Conservation (phyloP, 1,140 invertebrate genomes). For the Drosophila melanica region DNA sequence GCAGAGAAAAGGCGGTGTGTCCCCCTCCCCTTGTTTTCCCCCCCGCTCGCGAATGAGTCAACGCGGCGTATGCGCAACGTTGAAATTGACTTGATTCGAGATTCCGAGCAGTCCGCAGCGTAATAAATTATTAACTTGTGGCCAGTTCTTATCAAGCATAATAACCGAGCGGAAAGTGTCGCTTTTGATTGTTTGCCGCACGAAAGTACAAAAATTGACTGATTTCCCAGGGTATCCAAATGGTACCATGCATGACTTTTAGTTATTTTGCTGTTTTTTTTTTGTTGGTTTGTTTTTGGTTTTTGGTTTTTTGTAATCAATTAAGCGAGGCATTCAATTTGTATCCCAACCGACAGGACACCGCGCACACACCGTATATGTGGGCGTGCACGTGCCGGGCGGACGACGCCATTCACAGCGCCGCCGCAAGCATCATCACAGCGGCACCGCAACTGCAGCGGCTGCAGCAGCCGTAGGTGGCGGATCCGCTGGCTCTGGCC, state of each 20-base stretch:
- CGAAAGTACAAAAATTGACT: neutral
- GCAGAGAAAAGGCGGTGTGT: neutral
- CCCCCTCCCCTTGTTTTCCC: neutral
- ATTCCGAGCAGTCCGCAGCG: neutral
- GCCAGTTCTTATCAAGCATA: conserved; percentile 21
- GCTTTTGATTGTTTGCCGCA: conserved; percentile 11
- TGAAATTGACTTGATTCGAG: conserved; percentile 10
- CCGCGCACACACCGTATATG: conserved; percentile 94
- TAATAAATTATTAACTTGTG: conserved; percentile 27
- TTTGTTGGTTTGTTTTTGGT: conserved; percentile 9
- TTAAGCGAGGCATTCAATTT: conserved; percentile 40
- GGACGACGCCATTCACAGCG: conserved; percentile 90
- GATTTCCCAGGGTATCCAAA: conserved; percentile 8
- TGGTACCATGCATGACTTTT: conserved; percentile 12
- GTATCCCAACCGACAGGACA: conserved; percentile 87
- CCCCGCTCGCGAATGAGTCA: conserved; percentile 43
- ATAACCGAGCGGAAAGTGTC: neutral
- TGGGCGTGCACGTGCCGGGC: conserved; percentile 93
- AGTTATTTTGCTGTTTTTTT: conserved; percentile 2
- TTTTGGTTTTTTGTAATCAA: conserved; percentile 13
- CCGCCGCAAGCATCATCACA: conserved; percentile 90
- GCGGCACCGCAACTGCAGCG: conserved; percentile 59
- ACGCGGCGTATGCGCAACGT: conserved; percentile 47
- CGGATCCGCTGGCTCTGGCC: conserved; percentile 43
- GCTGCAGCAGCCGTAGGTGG: conserved; percentile 37